phyloP scores from a whole-genome alignment of 2,888 invertebrate genomes.

The Leptinotarsa rubiginosa region DNA sequence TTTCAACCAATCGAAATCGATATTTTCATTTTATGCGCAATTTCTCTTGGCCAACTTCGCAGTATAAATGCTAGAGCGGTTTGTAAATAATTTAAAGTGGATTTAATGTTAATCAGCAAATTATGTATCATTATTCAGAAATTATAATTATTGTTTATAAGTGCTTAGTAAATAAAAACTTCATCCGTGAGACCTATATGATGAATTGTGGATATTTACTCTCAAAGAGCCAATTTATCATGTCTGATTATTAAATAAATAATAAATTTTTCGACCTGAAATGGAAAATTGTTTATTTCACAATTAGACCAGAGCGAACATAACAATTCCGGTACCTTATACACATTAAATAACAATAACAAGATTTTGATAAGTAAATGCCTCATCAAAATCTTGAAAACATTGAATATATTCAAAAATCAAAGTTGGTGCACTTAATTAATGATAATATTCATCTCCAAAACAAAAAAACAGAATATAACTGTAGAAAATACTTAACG shows the following conservation, averaged over 20 bases:
- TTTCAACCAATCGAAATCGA: conserved; percentile 7
- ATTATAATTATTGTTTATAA: conserved; percentile 10
- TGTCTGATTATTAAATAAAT: background rate
- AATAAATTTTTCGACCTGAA: background rate
- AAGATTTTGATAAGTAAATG: background rate
- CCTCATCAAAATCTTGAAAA: no score
- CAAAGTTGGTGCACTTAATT: no score
- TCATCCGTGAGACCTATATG: background rate
- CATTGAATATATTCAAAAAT: no score
- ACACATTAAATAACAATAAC: background rate
- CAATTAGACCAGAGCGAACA: background rate
- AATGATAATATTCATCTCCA: no score
- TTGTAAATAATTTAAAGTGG: background rate
- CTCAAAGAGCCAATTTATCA: background rate
- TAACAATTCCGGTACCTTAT: background rate
- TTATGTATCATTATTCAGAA: conserved; percentile 18
- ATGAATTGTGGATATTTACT: background rate
- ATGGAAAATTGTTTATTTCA: conserved; percentile 2
- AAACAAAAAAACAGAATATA: no score
- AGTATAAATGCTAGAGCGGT: background rate
- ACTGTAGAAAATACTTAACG: no score
- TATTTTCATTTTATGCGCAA: conserved; percentile 9
- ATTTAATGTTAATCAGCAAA: conserved; percentile 4
- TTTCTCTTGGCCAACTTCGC: background rate
- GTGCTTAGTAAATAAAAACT: background rate